A percentile compares a stretch with the other conserved stretches of the same genome.
These are phyloP conservation scores for Alosa sapidissima DNA, from an alignment of 2,797 vertebrate genomes.

Conservation along the genomic window DNA sequence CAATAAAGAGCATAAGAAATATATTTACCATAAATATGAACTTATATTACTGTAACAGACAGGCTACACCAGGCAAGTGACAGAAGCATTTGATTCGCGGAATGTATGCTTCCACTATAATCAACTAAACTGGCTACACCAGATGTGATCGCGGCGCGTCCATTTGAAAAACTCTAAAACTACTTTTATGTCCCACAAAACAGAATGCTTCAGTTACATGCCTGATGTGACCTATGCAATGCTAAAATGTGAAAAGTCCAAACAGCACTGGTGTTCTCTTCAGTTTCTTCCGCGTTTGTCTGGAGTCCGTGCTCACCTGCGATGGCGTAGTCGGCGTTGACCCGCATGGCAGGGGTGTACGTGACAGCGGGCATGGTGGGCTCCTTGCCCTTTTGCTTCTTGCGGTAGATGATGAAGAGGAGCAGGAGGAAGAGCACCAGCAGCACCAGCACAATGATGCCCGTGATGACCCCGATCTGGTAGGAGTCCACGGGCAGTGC, in stretches of 20 bases:
- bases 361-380: slow-evolving; percentile 86
- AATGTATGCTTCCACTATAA: too few species aligned
- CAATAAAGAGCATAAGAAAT: not conserved
- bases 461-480: slow-evolving; percentile 90
- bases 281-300: not conserved
- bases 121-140: too few species aligned
- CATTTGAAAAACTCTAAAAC: too few species aligned
- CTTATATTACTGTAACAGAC: too few species aligned
- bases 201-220: too few species aligned
- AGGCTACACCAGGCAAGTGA: too few species aligned
- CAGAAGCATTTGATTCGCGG: too few species aligned
- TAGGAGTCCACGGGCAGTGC: slow-evolving; percentile 88
- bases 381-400: slow-evolving; percentile 92
- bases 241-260: not conserved
- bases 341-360: slow-evolving; percentile 88
- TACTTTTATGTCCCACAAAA: too few species aligned
- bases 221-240: not conserved
- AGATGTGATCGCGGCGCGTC: too few species aligned
- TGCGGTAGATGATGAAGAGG: slow-evolving; percentile 89
- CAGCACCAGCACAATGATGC: slow-evolving; percentile 88
- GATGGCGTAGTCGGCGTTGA: slow-evolving; percentile 82
- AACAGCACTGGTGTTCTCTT: not conserved
- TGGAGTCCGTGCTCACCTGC: slow-evolving; percentile 71
- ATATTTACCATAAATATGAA: not conserved
- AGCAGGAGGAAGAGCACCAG: slow-evolving; percentile 88